These are phyloP conservation scores for Danio choprae DNA, from an alignment of 2,797 vertebrate species.

Conservation along the genomic window DNA sequence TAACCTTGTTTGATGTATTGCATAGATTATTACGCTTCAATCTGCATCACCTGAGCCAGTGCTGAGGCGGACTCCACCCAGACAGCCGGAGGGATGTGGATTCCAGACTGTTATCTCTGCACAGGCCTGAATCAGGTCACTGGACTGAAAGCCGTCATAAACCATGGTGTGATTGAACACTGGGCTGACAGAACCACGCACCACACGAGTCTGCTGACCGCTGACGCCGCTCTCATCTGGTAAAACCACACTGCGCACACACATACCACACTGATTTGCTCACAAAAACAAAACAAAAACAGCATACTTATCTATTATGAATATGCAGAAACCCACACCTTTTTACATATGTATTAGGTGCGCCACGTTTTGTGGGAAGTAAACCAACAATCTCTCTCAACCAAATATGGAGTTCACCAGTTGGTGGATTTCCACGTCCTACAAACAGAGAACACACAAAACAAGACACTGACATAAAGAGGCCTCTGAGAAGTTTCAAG, in stretches of 20 bases:
- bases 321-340: constrained; percentile 78
- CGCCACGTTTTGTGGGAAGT: constrained; percentile 82
- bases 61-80: constrained; percentile 92
- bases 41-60: constrained; percentile 85
- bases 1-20: too few species aligned
- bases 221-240: constrained; percentile 89
- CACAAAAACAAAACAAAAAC: neutral
- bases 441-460: constrained; percentile 40
- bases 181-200: constrained; percentile 85
- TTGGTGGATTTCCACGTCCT: constrained; percentile 85
- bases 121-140: constrained; percentile 90
- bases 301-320: neutral
- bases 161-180: constrained; percentile 98
- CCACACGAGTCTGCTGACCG: constrained; percentile 88
- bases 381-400: constrained; percentile 90
- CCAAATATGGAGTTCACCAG: constrained; percentile 96
- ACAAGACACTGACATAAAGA: neutral
- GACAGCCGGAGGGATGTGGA: constrained; percentile 71
- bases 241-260: constrained; percentile 85
- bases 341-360: constrained; percentile 85
- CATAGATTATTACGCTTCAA: neutral
- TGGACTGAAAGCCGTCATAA: constrained; percentile 90
- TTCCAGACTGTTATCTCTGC: constrained; percentile 90
- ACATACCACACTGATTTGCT: constrained; percentile 2
- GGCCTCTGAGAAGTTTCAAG: too few species aligned